Percentiles rank a stretch among this genome's conserved stretches.
phyloP scores from a whole-genome alignment of 1,140 invertebrate genomes.

The Holotrichia oblita region DNA sequence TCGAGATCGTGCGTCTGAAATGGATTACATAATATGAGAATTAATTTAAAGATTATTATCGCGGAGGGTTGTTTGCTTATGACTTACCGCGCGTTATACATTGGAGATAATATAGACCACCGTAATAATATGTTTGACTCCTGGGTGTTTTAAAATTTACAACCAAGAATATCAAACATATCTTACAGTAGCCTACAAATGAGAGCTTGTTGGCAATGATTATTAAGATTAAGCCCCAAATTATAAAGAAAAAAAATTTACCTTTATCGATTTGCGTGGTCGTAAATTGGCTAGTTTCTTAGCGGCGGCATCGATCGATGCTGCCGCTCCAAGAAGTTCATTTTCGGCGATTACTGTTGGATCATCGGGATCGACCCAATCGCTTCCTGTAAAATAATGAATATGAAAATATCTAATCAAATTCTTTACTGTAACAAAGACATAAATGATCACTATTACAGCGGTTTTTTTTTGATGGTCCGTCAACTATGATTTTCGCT shows the following conservation, averaged over 20 bases:
- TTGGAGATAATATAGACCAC: slow-evolving; percentile 59
- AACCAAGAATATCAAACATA: slow-evolving; percentile 99
- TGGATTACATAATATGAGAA: not conserved
- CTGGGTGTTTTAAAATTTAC: slow-evolving; percentile 88
- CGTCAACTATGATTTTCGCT: too few relatives aligned
- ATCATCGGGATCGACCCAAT: slow-evolving; percentile 97
- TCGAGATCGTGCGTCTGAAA: slow-evolving; percentile 77
- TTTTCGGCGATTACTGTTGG: slow-evolving; percentile 98
- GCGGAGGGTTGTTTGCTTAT: not conserved
- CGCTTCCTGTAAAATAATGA: slow-evolving; percentile 64
- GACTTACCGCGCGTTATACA: slow-evolving; percentile 26
- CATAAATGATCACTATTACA: too few relatives aligned
- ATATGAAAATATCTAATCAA: slow-evolving; percentile 59
- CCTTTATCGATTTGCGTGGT: slow-evolving; percentile 80
- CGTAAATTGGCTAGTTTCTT: slow-evolving; percentile 92
- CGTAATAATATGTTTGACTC: slow-evolving; percentile 99
- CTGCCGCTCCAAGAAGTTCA: slow-evolving; percentile 96
- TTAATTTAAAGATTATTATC: not conserved
- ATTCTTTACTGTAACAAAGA: slow-evolving; percentile 24
- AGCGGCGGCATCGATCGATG: slow-evolving; percentile 97
- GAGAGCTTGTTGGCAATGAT: slow-evolving; percentile 8
- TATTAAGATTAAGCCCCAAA: not conserved
- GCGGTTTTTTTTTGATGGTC: too few relatives aligned
- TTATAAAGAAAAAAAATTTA: slow-evolving; percentile 53
- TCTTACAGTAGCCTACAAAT: slow-evolving; percentile 75